Evolutionary conservation across 2,888 invertebrate genomes (phyloP).

Genomic region (Emesis furor): DNA sequence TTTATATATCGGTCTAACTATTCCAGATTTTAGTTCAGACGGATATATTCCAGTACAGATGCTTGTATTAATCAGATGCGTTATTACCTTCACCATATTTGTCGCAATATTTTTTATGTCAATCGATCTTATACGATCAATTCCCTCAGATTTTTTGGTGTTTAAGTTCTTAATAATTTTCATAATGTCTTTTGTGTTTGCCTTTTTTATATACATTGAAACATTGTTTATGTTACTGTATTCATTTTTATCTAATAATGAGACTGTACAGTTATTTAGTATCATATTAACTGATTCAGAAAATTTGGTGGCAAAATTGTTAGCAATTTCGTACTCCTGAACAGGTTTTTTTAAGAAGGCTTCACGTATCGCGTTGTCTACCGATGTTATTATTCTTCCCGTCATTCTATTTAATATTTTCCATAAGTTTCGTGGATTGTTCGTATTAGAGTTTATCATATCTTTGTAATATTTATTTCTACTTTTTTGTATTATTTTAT

Average conservation of each 20-base stretch:
- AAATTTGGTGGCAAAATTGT: no score
- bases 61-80: neutral
- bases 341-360: no score
- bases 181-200: no score
- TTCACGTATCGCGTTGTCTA: no score
- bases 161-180: neutral
- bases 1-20: neutral
- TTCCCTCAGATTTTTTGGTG: constrained; percentile 57
- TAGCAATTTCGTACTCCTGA: no score
- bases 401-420: constrained; percentile 8
- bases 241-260: no score
- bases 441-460: neutral
- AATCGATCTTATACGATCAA: constrained; percentile 49
- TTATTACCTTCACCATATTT: neutral
- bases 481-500: constrained; percentile 18
- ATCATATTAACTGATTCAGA: no score
- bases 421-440: constrained; percentile 20
- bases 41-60: neutral
- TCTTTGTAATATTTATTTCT: constrained; percentile 14
- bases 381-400: constrained; percentile 27
- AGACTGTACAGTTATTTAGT: no score
- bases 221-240: no score
- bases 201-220: no score
- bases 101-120: constrained; percentile 42
- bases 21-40: neutral